Evolutionary conservation across 2,797 vertebrate genomes (phyloP).

Genomic region (Geotrypetes seraphini): DNA sequence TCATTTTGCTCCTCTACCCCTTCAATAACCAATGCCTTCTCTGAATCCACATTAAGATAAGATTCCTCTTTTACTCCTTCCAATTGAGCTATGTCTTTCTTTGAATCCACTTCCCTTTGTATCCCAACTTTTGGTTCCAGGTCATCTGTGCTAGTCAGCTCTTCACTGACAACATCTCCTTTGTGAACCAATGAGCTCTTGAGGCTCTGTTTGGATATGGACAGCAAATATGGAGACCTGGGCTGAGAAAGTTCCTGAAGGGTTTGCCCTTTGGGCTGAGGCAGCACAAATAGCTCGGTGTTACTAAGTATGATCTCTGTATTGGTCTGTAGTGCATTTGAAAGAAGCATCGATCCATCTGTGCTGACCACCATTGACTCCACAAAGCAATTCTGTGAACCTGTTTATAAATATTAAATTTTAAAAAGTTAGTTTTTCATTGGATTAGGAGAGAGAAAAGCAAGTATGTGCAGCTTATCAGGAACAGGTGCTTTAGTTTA

Average conservation of each 20-base stretch:
- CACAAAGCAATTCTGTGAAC: background rate
- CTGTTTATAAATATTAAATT: slow-evolving; percentile 17
- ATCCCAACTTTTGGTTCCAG: too few relatives aligned
- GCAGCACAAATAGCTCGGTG: slow-evolving; percentile 21
- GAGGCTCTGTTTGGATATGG: too few relatives aligned
- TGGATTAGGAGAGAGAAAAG: too few relatives aligned
- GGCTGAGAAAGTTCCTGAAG: background rate
- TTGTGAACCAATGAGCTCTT: too few relatives aligned
- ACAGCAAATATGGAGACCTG: too few relatives aligned
- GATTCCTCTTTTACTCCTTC: background rate
- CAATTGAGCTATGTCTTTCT: background rate
- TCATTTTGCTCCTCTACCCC: background rate
- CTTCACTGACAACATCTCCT: too few relatives aligned
- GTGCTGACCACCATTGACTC: background rate
- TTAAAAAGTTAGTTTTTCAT: too few relatives aligned
- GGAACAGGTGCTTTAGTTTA: too few relatives aligned
- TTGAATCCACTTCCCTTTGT: too few relatives aligned
- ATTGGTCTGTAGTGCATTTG: background rate
- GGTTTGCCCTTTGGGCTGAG: slow-evolving; percentile 1
- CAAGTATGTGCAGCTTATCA: too few relatives aligned
- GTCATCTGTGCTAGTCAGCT: too few relatives aligned
- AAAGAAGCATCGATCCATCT: too few relatives aligned
- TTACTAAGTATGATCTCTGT: slow-evolving; percentile 2
- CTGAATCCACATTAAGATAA: background rate
- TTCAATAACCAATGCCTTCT: rapidly evolving